Evolutionary conservation across 2,797 vertebrate genomes (phyloP), one percentile per base, ranked within the genome.

Genomic region (Argentina silus): DNA sequence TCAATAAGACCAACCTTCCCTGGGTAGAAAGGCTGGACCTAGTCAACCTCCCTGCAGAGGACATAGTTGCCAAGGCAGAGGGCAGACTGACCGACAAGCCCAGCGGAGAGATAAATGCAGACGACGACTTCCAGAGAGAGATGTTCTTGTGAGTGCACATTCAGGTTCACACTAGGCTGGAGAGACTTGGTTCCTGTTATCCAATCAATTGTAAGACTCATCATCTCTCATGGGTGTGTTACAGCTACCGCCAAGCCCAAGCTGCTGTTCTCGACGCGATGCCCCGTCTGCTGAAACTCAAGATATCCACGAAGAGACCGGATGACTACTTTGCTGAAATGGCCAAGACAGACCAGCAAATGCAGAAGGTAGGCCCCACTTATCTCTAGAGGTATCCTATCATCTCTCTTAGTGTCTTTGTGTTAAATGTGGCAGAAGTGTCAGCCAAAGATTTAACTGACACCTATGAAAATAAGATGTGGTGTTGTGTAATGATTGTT

Each of bases 261-360:
- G 96, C 96, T 0, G 92, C 96, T 0, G 96, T 97, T 57, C 92
- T 99, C 8, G 87, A 94, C 0, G 96, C 96, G 0, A 81, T 99
- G 21, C 98, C 98, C 0, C 92, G 91, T 48, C 81, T 99, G 43
- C 91, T 70, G 2, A 92, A 95, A 71, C 89, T 96, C 4, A 89
- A 93, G 4, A 88, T 99, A 21, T 71, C 89, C n/a, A 98, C 98
- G 0, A 96, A 95, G 84, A 91, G 98, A 67, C 97, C 98, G 0
- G 95, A 95, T 0, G 98, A 99, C 86, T 99, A 99, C 90, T 99
- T 99, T 81, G 98, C 98, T 74, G 97, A 99, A 90, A 99, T 99
- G 98, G 96, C 97, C 67, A 99, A 99, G 78, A 94, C 96, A 2
- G 98, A 99, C 85, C 96, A 98, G 72, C 98, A 99, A 53, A 99